Conservation (phyloP, 35 echinoderm and acorn worm genomes). For the Anneissia japonica region DNA sequence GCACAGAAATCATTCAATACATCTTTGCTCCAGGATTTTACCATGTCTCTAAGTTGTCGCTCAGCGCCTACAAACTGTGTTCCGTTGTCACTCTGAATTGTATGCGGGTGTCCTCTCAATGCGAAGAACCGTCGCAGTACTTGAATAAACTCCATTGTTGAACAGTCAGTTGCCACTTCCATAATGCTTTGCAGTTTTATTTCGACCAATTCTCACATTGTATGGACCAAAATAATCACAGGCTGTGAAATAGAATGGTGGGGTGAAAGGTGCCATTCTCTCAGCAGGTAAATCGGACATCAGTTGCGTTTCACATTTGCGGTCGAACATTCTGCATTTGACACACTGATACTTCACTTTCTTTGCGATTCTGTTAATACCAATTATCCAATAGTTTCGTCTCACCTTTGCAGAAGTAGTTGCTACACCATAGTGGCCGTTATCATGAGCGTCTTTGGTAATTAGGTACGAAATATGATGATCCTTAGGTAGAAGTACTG, state of each 20-base stretch:
- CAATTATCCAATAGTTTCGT: conserved; percentile 38
- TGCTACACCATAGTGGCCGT: conserved; percentile 26
- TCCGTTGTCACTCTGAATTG: conserved; percentile 50
- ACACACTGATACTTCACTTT: conserved; percentile 37
- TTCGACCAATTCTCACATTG: conserved; percentile 26
- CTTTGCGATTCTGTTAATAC: conserved; percentile 28
- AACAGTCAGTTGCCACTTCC: conserved; percentile 48
- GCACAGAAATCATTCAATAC: conserved; percentile 40
- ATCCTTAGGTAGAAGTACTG: conserved; percentile 22
- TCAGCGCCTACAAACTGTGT: conserved; percentile 61
- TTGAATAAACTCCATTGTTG: conserved; percentile 45
- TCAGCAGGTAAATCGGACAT: conserved; percentile 31
- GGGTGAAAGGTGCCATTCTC: conserved; percentile 45
- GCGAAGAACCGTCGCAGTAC: conserved; percentile 38
- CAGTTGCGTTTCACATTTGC: conserved; percentile 7
- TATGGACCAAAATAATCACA: conserved; percentile 60
- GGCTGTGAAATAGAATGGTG: conserved; percentile 47
- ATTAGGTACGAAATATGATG: conserved; percentile 42
- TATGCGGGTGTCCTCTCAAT: conserved; percentile 16
- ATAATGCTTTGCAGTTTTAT: conserved; percentile 42
- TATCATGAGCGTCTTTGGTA: conserved; percentile 18
- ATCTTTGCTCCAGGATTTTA: conserved; percentile 37
- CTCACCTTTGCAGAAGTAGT: not conserved
- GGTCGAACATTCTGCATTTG: conserved; percentile 2
- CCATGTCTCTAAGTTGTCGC: conserved; percentile 35